phyloP scores from a whole-genome alignment of 2,888 invertebrate species.

The Tachina fera region DNA sequence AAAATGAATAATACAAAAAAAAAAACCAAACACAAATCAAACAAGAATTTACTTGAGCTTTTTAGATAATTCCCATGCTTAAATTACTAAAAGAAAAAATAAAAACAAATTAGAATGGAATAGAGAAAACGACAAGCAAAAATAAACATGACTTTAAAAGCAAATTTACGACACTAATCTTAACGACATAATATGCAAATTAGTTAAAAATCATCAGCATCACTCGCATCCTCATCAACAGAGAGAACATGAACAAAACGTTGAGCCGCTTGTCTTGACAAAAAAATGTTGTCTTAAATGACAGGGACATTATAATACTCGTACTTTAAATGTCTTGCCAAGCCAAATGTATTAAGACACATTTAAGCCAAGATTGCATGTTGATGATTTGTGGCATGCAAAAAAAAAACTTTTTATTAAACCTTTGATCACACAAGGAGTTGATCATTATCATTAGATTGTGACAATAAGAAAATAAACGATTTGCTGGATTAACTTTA shows the following conservation, averaged over 20 bases:
- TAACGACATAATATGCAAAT: slow-evolving; percentile 69
- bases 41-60: slow-evolving; percentile 56
- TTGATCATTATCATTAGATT: slow-evolving; percentile 25
- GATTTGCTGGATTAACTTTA: slow-evolving; percentile 11
- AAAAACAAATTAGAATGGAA: slow-evolving; percentile 22
- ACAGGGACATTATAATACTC: slow-evolving; percentile 44
- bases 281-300: slow-evolving; percentile 41
- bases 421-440: background rate
- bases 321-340: slow-evolving; percentile 22
- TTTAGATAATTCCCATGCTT: slow-evolving; percentile 55
- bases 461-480: slow-evolving; percentile 14
- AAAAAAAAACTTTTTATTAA: background rate
- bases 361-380: slow-evolving; percentile 40
- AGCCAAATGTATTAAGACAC: background rate
- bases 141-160: slow-evolving; percentile 64
- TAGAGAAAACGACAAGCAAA: slow-evolving; percentile 46
- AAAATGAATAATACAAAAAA: slow-evolving; percentile 38
- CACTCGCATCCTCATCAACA: slow-evolving; percentile 31
- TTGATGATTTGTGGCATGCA: slow-evolving; percentile 29
- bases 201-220: slow-evolving; percentile 48
- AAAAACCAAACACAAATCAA: slow-evolving; percentile 15
- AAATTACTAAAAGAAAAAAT: slow-evolving; percentile 8
- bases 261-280: slow-evolving; percentile 5
- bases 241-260: background rate
- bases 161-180: slow-evolving; percentile 70